A percentile compares a stretch with the other conserved stretches of the same genome.
Conservation (phyloP, 2,888 invertebrate species). For the Melolontha melolontha region DNA sequence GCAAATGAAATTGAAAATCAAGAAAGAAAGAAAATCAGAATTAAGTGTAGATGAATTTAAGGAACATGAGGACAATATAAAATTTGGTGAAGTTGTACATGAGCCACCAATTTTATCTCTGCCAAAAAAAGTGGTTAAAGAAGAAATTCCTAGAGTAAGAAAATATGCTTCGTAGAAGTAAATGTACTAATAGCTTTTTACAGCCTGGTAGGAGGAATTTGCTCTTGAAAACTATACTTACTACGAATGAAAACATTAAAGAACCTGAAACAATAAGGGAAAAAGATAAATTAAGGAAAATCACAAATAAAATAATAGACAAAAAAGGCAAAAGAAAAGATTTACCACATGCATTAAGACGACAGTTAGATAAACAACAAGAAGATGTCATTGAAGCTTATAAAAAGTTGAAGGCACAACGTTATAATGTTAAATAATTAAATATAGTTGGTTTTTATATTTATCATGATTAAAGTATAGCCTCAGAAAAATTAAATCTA, state of each 20-base stretch:
- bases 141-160: constrained; percentile 63
- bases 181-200: constrained; percentile 52
- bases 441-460: neutral
- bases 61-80: constrained; percentile 71
- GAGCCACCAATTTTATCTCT: constrained; percentile 76
- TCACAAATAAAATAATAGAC: constrained; percentile 59
- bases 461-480: neutral
- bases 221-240: constrained; percentile 70
- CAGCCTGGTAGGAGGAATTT: constrained; percentile 76
- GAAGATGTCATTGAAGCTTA: constrained; percentile 72
- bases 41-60: constrained; percentile 66
- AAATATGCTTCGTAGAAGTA: neutral
- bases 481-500: too few species aligned
- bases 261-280: constrained; percentile 11
- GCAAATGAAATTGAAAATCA: constrained; percentile 67
- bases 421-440: constrained; percentile 42
- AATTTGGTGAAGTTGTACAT: constrained; percentile 82
- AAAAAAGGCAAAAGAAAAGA: constrained; percentile 73
- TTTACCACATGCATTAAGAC: constrained; percentile 70
- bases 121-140: constrained; percentile 67
- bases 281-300: constrained; percentile 54
- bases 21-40: constrained; percentile 63
- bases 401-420: constrained; percentile 67
- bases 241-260: constrained; percentile 40
- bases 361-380: constrained; percentile 72